Conservation (phyloP, 1,140 invertebrate genomes). For the Medauroidea extradentata region DNA sequence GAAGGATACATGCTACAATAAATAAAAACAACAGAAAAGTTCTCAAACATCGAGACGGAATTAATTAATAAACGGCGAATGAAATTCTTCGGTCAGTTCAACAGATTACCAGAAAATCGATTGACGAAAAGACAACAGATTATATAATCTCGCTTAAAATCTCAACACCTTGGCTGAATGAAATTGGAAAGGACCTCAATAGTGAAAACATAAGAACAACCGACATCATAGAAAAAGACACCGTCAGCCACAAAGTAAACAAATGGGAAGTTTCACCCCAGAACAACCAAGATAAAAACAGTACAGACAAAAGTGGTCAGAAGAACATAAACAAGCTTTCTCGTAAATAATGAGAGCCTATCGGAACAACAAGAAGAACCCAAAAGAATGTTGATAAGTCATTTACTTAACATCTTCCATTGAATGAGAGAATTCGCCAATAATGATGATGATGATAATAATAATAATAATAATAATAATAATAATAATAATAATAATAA, state of each 20-base stretch:
- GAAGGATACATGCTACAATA: background rate
- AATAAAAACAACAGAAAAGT: conserved; percentile 2
- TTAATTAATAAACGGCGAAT: conserved; percentile 3
- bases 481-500: too few relatives aligned
- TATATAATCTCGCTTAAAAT: background rate
- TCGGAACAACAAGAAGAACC: too few relatives aligned
- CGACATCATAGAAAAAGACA: background rate
- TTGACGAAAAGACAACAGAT: background rate
- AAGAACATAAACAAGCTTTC: too few relatives aligned
- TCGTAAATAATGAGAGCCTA: too few relatives aligned
- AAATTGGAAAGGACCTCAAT: too few relatives aligned
- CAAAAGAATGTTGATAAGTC: too few relatives aligned
- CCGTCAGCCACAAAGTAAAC: conserved; percentile 1
- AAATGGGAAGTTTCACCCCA: background rate
- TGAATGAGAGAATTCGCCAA: too few relatives aligned
- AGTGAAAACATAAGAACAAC: background rate
- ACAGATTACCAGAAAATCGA: background rate
- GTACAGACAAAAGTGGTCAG: too few relatives aligned
- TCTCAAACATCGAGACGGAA: background rate
- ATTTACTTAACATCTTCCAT: too few relatives aligned
- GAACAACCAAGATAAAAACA: too few relatives aligned
- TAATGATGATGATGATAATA: too few relatives aligned
- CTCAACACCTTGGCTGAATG: background rate
- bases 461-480: too few relatives aligned
- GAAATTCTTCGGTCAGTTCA: background rate